Conservation (phyloP, 2,888 invertebrate genomes). For the Synergus japonicus region DNA sequence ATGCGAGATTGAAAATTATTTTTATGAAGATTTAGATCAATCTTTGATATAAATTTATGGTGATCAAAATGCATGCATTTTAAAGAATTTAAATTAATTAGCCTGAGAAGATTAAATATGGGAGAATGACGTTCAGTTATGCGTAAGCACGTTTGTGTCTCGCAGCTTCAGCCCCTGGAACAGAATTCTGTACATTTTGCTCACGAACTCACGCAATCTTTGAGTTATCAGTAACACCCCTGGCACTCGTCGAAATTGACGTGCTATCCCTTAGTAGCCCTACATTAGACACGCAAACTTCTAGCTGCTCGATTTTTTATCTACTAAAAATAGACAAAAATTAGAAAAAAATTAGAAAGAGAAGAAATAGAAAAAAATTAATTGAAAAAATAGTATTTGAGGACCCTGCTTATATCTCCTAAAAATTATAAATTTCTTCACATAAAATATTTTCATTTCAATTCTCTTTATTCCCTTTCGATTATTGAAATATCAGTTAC, state of each 20-base stretch:
- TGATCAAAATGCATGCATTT: too few species aligned
- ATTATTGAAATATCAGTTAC: not conserved
- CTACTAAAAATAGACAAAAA: not conserved
- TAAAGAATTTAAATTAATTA: not conserved
- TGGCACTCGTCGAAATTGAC: conserved; percentile 53
- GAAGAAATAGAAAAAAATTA: not conserved
- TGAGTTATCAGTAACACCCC: conserved; percentile 54
- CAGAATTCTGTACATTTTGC: not conserved
- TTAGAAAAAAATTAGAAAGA: not conserved
- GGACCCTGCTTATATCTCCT: too few species aligned
- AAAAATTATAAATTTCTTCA: not conserved
- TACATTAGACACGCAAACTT: conserved; percentile 42
- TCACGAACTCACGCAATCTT: conserved; percentile 54
- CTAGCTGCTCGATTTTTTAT: conserved; percentile 44
- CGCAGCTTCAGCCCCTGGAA: not conserved
- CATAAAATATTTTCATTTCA: not conserved
- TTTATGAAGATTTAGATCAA: not conserved
- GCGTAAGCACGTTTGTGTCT: conserved; percentile 27
- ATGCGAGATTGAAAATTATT: not conserved
- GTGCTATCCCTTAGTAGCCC: conserved; percentile 44
- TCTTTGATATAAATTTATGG: not conserved
- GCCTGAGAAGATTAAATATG: not conserved
- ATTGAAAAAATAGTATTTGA: not conserved
- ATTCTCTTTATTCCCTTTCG: not conserved
- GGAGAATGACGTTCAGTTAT: not conserved